A percentile compares a stretch with the other conserved stretches of the same genome.
Evolutionary conservation across 2,113 vertebrate genomes (phyloP).

Genomic region (Poicephalus meyeri): DNA sequence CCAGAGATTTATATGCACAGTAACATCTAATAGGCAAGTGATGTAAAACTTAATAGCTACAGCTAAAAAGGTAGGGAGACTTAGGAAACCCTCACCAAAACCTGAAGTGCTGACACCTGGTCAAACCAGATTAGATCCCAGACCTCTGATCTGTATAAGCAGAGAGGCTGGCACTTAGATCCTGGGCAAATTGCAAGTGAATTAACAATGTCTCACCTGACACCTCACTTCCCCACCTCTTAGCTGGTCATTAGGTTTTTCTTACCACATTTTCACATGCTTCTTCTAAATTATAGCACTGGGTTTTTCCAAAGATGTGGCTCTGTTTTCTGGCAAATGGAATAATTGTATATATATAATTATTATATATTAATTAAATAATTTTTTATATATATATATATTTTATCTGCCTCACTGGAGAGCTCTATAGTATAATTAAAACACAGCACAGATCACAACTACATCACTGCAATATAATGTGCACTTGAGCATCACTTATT

Average conservation of each 20-base stretch:
- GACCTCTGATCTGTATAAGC: neutral
- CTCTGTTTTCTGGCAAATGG: neutral
- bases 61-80: neutral
- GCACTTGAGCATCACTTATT: neutral
- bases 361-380: neutral
- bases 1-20: neutral
- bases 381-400: neutral
- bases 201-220: neutral
- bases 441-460: neutral
- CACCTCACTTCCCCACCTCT: neutral
- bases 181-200: neutral
- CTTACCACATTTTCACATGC: neutral
- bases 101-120: neutral
- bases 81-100: neutral
- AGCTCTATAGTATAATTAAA: slow-evolving; percentile 2
- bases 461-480: neutral
- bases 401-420: neutral
- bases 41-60: neutral
- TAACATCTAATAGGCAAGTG: neutral
- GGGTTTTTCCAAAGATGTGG: neutral
- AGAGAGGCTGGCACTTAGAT: neutral
- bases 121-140: neutral
- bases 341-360: neutral
- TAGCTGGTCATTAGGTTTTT: neutral
- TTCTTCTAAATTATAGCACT: neutral